phyloP scores from a whole-genome alignment of 2,888 invertebrate species.

The Sceliomorpha sp. region DNA sequence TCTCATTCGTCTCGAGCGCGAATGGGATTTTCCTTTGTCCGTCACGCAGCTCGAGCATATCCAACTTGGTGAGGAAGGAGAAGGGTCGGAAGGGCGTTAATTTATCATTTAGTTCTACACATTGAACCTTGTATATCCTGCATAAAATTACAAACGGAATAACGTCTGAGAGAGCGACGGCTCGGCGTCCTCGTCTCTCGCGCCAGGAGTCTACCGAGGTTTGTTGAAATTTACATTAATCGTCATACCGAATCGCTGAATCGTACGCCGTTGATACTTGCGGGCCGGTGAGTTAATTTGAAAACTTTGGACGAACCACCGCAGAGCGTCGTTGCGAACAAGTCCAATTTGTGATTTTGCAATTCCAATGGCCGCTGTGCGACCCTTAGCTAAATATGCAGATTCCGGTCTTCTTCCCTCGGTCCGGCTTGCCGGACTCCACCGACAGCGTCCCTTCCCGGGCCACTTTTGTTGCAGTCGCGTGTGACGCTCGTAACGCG shows the following conservation, averaged over 20 bases:
- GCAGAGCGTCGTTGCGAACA: conserved; percentile 68
- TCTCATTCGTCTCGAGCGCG: conserved; percentile 41
- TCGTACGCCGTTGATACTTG: conserved; percentile 44
- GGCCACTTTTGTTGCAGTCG: conserved; percentile 5
- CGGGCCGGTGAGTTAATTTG: conserved; percentile 65
- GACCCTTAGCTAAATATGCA: conserved; percentile 78
- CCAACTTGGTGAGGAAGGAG: too few species aligned
- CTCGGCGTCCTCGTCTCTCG: conserved; percentile 3
- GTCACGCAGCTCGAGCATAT: conserved; percentile 26
- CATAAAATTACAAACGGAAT: conserved; percentile 18
- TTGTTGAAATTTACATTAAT: conserved; percentile 63
- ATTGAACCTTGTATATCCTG: too few species aligned
- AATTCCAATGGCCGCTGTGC: conserved; percentile 78
- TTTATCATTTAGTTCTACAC: too few species aligned
- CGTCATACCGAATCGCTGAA: conserved; percentile 50
- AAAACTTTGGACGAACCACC: conserved; percentile 64
- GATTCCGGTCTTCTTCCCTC: conserved; percentile 64
- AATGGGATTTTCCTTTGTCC: conserved; percentile 43
- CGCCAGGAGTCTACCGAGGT: conserved; percentile 5
- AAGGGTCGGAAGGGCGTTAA: too few species aligned
- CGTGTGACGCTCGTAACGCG: conserved; percentile 34
- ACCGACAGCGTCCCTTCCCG: conserved; percentile 21
- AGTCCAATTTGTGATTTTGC: conserved; percentile 80
- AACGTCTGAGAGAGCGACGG: conserved; percentile 24
- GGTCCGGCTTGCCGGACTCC: conserved; percentile 25